These are phyloP conservation scores for Neomorphus geoffroyi DNA, from an alignment of 2,797 vertebrate genomes.

Conservation along the genomic window DNA sequence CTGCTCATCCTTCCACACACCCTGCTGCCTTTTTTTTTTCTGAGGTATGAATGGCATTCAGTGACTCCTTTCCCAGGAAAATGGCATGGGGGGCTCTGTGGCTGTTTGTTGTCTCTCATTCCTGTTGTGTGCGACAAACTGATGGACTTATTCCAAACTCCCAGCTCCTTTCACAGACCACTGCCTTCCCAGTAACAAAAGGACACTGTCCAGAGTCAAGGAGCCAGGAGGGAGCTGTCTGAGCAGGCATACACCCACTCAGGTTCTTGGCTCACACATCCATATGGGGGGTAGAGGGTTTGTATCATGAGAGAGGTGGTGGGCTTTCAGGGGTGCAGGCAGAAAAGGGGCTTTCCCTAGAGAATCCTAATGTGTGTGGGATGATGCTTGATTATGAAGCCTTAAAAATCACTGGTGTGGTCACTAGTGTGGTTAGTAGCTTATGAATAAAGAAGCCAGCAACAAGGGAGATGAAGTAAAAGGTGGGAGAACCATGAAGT, in stretches of 20 bases:
- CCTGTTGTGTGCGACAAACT: not conserved
- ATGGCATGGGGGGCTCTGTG: accelerated
- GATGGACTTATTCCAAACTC: not conserved
- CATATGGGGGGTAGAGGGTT: not conserved
- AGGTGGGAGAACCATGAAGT: not conserved
- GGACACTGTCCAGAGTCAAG: not conserved
- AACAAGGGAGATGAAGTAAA: not conserved
- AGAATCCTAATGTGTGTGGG: not conserved
- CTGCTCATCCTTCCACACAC: not conserved
- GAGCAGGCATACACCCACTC: not conserved
- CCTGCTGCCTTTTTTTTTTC: accelerated
- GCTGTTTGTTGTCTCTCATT: not conserved
- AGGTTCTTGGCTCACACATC: accelerated
- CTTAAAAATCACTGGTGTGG: not conserved
- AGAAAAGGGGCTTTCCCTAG: not conserved
- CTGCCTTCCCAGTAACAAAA: not conserved
- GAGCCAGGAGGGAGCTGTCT: not conserved
- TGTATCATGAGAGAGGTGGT: not conserved
- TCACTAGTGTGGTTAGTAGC: not conserved
- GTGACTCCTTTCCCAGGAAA: not conserved
- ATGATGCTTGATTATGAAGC: not conserved
- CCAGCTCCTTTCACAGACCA: not conserved
- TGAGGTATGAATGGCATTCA: not conserved
- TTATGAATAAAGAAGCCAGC: not conserved
- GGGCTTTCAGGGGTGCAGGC: not conserved